Conservation (phyloP, 1,140 invertebrate species). For the Trichonephila clavata region DNA sequence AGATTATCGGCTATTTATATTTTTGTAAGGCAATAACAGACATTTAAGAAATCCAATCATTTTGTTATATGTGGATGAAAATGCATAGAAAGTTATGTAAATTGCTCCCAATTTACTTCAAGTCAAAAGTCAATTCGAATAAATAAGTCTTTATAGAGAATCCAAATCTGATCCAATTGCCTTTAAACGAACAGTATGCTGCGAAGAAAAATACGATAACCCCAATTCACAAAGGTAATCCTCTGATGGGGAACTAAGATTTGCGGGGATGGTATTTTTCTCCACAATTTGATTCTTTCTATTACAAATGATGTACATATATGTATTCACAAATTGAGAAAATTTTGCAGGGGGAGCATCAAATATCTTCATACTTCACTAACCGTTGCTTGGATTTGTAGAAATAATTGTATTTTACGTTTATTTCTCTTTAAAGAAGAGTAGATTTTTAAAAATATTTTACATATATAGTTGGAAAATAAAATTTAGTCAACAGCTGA, state of each 20-base stretch:
- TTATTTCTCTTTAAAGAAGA: too few relatives aligned
- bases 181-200: constrained; percentile 24
- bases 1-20: constrained; percentile 2
- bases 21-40: not conserved
- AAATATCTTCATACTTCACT: not conserved
- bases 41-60: not conserved
- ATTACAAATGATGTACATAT: not conserved
- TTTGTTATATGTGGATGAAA: not conserved
- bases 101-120: constrained; percentile 20
- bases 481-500: too few relatives aligned
- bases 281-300: not conserved
- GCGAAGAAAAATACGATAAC: constrained; percentile 16
- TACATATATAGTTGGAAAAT: too few relatives aligned
- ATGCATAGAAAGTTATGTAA: not conserved
- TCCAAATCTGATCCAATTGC: constrained; percentile 17
- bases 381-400: too few relatives aligned
- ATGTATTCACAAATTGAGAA: not conserved
- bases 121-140: not conserved
- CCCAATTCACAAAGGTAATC: constrained; percentile 14
- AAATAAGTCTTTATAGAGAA: not conserved
- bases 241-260: not conserved
- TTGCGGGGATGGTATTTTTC: not conserved
- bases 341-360: not conserved
- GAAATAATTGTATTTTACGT: too few relatives aligned
- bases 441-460: too few relatives aligned